A percentile compares a stretch with the other conserved stretches of the same genome.
These are phyloP conservation scores for Osmerus mordax DNA, from an alignment of 2,113 vertebrate genomes.

Conservation along the genomic window DNA sequence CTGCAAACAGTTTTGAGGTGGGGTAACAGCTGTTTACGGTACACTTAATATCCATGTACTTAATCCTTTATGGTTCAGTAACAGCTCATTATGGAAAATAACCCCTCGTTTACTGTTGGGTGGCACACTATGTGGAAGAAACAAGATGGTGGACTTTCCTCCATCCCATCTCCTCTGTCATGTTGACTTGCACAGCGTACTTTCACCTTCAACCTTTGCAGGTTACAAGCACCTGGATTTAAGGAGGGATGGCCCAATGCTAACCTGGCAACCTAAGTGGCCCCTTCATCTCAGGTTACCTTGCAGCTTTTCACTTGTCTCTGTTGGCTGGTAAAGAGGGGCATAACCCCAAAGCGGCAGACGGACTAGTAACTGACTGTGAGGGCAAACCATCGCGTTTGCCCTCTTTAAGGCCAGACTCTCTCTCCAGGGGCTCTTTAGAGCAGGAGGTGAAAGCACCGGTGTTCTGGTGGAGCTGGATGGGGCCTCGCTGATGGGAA, in stretches of 20 bases:
- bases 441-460: slow-evolving; percentile 26
- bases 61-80: slow-evolving; percentile 14
- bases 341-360: slow-evolving; percentile 32
- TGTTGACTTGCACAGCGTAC: not conserved
- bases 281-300: slow-evolving; percentile 42
- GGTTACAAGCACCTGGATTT: slow-evolving; percentile 30
- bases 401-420: slow-evolving; percentile 36
- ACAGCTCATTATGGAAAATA: slow-evolving; percentile 19
- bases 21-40: slow-evolving; percentile 14
- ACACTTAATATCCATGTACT: slow-evolving; percentile 9
- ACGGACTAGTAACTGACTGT: slow-evolving; percentile 49
- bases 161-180: not conserved
- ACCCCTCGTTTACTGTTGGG: slow-evolving; percentile 3
- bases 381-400: slow-evolving; percentile 25
- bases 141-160: not conserved
- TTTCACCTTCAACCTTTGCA: slow-evolving; percentile 8
- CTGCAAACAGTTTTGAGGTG: slow-evolving; percentile 21
- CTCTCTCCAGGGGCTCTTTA: slow-evolving; percentile 58
- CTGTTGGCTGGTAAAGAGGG: slow-evolving; percentile 45
- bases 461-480: slow-evolving; percentile 29
- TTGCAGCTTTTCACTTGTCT: slow-evolving; percentile 11
- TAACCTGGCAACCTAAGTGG: slow-evolving; percentile 37
- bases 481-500: slow-evolving; percentile 58
- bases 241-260: slow-evolving; percentile 23
- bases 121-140: not conserved